Conservation (phyloP, 2,113 vertebrate species). For the Rana temporaria region DNA sequence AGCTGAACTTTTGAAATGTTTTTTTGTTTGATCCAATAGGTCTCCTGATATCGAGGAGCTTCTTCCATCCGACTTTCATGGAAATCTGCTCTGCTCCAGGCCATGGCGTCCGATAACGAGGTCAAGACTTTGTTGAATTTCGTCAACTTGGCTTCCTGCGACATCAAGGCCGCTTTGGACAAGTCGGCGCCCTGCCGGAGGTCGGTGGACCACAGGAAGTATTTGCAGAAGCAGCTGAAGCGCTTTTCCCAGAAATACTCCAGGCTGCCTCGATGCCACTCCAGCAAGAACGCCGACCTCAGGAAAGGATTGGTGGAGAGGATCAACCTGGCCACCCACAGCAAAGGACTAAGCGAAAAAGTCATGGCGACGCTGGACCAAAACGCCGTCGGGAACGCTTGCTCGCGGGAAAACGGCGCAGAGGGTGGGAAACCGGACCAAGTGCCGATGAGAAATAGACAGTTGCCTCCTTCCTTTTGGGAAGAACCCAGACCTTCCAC, state of each 20-base stretch:
- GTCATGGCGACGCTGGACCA: conserved; percentile 39
- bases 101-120: conserved; percentile 95
- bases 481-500: conserved; percentile 86
- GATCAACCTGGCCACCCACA: conserved; percentile 40
- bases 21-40: neutral
- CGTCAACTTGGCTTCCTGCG: conserved; percentile 95
- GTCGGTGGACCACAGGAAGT: conserved; percentile 96
- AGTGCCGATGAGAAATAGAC: conserved; percentile 95
- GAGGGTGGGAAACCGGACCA: conserved; percentile 74
- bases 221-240: conserved; percentile 96
- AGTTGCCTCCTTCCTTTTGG: conserved; percentile 96
- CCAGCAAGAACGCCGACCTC: conserved; percentile 72
- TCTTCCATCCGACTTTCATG: conserved; percentile 64
- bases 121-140: conserved; percentile 97
- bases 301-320: conserved; percentile 68
- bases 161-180: conserved; percentile 97
- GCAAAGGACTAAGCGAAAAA: conserved; percentile 63
- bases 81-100: conserved; percentile 61
- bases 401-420: conserved; percentile 61
- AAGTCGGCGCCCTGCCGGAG: conserved; percentile 95
- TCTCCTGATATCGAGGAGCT: neutral
- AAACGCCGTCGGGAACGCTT: conserved; percentile 50
- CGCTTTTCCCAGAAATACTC: conserved; percentile 95
- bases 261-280: conserved; percentile 82
- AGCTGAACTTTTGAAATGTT: too few species aligned